Conservation (phyloP, 2,113 vertebrate species). For the Caranx ignobilis region DNA sequence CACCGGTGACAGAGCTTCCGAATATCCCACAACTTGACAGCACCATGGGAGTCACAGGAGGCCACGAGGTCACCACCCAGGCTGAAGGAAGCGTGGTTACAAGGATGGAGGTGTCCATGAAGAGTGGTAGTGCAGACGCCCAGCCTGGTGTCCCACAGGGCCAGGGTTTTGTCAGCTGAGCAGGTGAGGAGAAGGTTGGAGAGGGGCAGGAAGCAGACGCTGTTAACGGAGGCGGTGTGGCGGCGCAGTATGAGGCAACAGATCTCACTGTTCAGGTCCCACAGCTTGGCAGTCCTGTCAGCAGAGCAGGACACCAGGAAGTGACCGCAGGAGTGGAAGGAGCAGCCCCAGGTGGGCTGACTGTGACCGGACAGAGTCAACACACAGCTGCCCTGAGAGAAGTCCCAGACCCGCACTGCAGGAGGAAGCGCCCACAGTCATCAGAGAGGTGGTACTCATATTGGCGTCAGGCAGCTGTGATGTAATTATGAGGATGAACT, state of each 20-base stretch:
- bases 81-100: slow-evolving; percentile 85
- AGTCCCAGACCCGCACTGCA: slow-evolving; percentile 67
- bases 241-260: slow-evolving; percentile 49
- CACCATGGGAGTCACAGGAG: slow-evolving; percentile 85
- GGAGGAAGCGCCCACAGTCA: neutral
- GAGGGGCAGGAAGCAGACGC: slow-evolving; percentile 55
- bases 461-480: neutral
- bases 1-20: slow-evolving; percentile 64
- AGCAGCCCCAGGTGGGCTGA: slow-evolving; percentile 83
- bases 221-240: slow-evolving; percentile 66
- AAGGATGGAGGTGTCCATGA: slow-evolving; percentile 86
- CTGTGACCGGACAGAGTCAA: slow-evolving; percentile 80
- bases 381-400: slow-evolving; percentile 54
- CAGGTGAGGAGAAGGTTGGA: slow-evolving; percentile 75
- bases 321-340: slow-evolving; percentile 85
- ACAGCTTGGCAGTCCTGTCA: slow-evolving; percentile 79
- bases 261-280: slow-evolving; percentile 59
- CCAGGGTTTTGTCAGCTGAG: slow-evolving; percentile 79
- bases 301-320: slow-evolving; percentile 89
- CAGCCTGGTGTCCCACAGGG: slow-evolving; percentile 77
- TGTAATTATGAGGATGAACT: neutral
- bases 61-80: slow-evolving; percentile 80
- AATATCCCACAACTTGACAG: slow-evolving; percentile 88
- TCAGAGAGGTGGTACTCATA: neutral
- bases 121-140: slow-evolving; percentile 81